Evolutionary conservation across 2,888 invertebrate genomes (phyloP), one percentile per base, ranked within the genome.

Genomic region (Phytoseiulus persimilis): DNA sequence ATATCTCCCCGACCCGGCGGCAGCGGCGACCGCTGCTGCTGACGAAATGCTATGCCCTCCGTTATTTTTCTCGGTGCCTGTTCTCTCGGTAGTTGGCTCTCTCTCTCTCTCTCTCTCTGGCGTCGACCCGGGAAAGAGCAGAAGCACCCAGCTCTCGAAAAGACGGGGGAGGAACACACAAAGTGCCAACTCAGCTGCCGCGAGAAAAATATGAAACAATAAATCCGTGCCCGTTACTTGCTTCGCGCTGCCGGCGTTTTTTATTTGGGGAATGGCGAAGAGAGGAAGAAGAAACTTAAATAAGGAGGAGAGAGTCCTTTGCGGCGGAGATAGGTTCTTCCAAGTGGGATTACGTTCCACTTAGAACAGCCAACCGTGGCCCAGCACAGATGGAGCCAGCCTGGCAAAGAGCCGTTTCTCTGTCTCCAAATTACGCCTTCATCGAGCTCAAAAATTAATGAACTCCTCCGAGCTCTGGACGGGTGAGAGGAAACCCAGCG

Each of bases 141-240:
- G 11, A 65, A 65, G 65, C 5, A 18, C 23, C 65, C 1, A 6
- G 9, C 18, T 18, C 11, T 6, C 5, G 65, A 65, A 23, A 65
- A 65, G 65, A 65, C 39, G 39, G 39, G 18, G 65, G 65, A 65
- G 65, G 18, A 65, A 65, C 65, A 65, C 65, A 65, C 65, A 65
- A 65, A 65, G 65, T 65, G 65, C 65, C 65, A 23, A 65, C 65
- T 65, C 65, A 65, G 65, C 65, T 65, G 65, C 65, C 65, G 65
- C 65, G 65, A 65, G 65, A 65, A 65, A 65, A 65, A 65, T 65
- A 65, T 65, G 65, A 65, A 65, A 65, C 65, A 65, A 65, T 65
- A 65, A 65, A 65, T 65, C 65, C 65, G 65, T 65, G 65, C 65
- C 65, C 65, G 65, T 65, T 65, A 2, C 65, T 65, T 28, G 65